Conservation (phyloP, 2,113 vertebrate genomes). For the Telmatochromis bifrenatus region DNA sequence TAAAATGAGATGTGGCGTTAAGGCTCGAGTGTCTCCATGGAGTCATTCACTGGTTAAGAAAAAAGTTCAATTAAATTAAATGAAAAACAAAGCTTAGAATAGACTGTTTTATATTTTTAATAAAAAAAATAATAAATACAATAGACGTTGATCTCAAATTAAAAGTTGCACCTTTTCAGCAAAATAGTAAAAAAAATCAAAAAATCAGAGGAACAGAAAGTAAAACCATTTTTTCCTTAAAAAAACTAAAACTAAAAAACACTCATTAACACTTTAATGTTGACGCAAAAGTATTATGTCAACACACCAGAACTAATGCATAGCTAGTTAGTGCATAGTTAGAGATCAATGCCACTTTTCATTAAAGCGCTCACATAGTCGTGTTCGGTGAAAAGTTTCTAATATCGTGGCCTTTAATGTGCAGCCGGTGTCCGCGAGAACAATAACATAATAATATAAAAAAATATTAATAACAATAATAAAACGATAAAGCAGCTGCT, state of each 20-base stretch:
- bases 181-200: fast-evolving
- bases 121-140: not conserved
- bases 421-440: not conserved
- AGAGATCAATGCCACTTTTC: constrained; percentile 14
- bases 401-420: not conserved
- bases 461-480: not conserved
- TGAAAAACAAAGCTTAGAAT: not conserved
- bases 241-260: not conserved
- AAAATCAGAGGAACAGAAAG: not conserved
- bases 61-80: not conserved
- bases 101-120: not conserved
- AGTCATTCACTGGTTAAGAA: not conserved
- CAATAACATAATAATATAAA: not conserved
- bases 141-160: not conserved
- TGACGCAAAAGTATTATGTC: not conserved
- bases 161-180: not conserved
- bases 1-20: not conserved
- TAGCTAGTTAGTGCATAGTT: not conserved
- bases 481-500: constrained; percentile 23
- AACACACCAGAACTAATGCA: not conserved
- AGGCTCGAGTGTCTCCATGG: not conserved
- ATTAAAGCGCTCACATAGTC: not conserved
- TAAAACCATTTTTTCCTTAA: not conserved
- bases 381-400: not conserved
- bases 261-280: not conserved